Evolutionary conservation across 2,888 invertebrate species (phyloP), one percentile per base, ranked within the genome.

Genomic region (Xestia ashworthii): DNA sequence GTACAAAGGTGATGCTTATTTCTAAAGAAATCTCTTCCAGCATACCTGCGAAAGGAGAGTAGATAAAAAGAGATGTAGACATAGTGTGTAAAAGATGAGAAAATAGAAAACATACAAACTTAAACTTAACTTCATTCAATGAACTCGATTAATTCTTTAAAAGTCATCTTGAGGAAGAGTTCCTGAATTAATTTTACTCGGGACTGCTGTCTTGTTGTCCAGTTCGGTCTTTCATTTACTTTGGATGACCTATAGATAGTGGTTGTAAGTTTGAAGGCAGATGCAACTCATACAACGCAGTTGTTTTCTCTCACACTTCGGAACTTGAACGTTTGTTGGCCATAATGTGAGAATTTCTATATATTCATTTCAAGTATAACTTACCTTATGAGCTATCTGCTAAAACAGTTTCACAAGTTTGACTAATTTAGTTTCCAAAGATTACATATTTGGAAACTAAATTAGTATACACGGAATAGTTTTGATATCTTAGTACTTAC

Each of bases 161-260:
- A 58, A 44, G 55, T 79, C 50, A 58, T 68, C 58, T 53, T 25
- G 9, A 44, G 5, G 14, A 53, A 68, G 64, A 73, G 66, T 66
- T 84, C 41, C 48, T 58, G 71, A 71, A 67, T 83, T 64, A 46
- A 83, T 83, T 68, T 71, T 78, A 79, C 25, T 71, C 46, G 65
- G 41, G 6, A 46, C 67, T 58, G 62, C n/a, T 78, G 69, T 53
- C 48, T 41, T n/a, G 16, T 50, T 64, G 46, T 66, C 32, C 14
- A 65, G 46, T 55, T 60, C 53, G 53, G 38, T 55, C n/a, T 38
- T 70, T 48, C 4, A 66, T 73, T 80, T 41, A 69, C 14, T 71
- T 70, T 22, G 9, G n/a, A 69, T 12, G 58, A 50, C 25, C 12
- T 62, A n/a, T 50, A 62, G 58, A 65, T 44, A 74, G 16, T n/a